Conservation (phyloP, 2,797 vertebrate genomes). For the Limnodromus scolopaceus region DNA sequence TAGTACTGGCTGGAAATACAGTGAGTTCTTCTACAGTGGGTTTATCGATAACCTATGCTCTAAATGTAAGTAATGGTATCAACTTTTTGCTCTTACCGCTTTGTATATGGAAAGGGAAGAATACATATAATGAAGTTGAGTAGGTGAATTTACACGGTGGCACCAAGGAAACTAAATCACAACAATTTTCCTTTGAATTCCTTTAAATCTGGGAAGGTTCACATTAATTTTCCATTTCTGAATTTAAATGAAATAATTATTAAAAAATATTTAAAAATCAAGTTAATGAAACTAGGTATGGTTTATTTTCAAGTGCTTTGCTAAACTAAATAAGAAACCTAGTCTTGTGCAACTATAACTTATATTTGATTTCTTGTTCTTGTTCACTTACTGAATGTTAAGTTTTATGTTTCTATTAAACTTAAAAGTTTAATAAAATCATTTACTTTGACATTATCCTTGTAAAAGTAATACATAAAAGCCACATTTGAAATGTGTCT, state of each 20-base stretch:
- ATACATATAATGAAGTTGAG: background rate
- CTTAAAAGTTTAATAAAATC: too few relatives aligned
- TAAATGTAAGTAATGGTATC: conserved; percentile 74
- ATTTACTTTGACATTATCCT: too few relatives aligned
- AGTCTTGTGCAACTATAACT: background rate
- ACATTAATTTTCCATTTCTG: background rate
- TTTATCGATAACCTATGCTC: conserved; percentile 73
- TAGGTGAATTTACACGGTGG: background rate
- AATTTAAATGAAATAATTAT: background rate
- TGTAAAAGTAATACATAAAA: too few relatives aligned
- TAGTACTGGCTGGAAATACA: conserved; percentile 49
- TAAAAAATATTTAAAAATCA: background rate
- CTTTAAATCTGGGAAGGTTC: background rate
- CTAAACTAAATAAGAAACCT: background rate
- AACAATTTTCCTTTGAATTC: background rate
- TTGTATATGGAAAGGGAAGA: background rate
- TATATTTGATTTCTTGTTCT: background rate
- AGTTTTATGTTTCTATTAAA: too few relatives aligned
- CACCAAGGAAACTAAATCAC: background rate
- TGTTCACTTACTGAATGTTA: too few relatives aligned
- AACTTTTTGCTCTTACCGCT: background rate
- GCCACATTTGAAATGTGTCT: too few relatives aligned
- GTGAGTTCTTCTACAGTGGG: conserved; percentile 69
- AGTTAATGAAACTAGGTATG: background rate
- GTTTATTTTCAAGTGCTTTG: background rate